Conservation (phyloP, 1,140 invertebrate genomes). For the Drosophila navojoa region DNA sequence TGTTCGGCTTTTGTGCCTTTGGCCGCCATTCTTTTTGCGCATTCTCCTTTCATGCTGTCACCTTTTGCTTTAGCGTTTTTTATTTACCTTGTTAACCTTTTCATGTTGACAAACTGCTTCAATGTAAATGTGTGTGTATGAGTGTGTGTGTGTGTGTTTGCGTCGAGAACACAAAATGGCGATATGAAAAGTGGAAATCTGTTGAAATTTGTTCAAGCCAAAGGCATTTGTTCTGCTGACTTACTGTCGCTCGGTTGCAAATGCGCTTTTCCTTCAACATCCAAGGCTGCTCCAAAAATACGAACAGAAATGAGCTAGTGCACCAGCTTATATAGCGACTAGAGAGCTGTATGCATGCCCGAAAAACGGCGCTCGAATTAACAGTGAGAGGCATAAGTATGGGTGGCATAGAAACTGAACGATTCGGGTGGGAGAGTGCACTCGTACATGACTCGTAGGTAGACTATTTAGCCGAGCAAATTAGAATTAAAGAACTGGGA, state of each 20-base stretch:
- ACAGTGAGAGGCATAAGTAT: too few relatives aligned
- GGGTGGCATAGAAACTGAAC: too few relatives aligned
- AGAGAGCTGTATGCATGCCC: too few relatives aligned
- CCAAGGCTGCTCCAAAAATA: too few relatives aligned
- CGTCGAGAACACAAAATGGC: conserved; percentile 16
- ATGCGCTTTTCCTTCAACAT: background rate
- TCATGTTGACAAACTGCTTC: conserved; percentile 69
- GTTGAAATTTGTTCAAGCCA: conserved; percentile 61
- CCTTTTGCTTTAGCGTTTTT: conserved; percentile 55
- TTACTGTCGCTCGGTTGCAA: background rate
- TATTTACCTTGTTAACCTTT: conserved; percentile 80
- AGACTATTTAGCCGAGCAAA: too few relatives aligned
- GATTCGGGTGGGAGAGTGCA: too few relatives aligned
- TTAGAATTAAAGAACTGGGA: too few relatives aligned
- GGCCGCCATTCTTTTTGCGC: conserved; percentile 30
- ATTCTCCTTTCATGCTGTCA: conserved; percentile 50
- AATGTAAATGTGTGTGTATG: conserved; percentile 6
- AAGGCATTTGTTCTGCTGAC: conserved; percentile 48
- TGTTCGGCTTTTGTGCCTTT: conserved; percentile 29
- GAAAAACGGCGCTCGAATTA: too few relatives aligned
- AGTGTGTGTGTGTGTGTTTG: conserved; percentile 22
- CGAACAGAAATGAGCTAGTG: too few relatives aligned
- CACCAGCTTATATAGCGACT: background rate
- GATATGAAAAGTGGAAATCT: conserved; percentile 70
- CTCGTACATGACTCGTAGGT: too few relatives aligned